A percentile compares a stretch with the other conserved stretches of the same genome.
Conservation (phyloP, 2,113 vertebrate genomes). For the Spizaetus ornatus region DNA sequence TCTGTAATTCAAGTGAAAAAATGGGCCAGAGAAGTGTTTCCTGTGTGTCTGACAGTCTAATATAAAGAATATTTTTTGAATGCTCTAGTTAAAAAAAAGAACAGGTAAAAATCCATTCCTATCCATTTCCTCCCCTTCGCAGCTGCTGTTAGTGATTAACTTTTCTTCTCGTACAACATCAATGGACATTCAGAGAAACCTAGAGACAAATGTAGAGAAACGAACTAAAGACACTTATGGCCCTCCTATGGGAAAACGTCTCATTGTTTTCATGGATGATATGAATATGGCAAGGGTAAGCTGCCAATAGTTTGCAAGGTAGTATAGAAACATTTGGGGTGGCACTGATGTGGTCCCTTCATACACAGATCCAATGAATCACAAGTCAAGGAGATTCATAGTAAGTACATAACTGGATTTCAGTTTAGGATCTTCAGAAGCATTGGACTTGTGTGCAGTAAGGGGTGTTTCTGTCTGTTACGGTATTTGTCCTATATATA, state of each 20-base stretch:
- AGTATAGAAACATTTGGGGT: neutral
- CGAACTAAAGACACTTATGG: slow-evolving; percentile 90
- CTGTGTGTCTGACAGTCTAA: neutral
- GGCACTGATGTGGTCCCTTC: neutral
- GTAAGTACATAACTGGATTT: neutral
- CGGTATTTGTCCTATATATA: neutral
- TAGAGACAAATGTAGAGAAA: slow-evolving; percentile 93
- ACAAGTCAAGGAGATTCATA: neutral
- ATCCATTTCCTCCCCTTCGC: neutral
- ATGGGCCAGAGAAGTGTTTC: neutral
- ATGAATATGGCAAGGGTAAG: slow-evolving; percentile 95
- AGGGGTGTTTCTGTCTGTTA: neutral
- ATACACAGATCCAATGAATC: neutral
- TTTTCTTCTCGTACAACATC: slow-evolving; percentile 96
- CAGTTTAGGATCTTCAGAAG: neutral
- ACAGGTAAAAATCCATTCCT: neutral
- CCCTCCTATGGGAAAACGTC: slow-evolving; percentile 88
- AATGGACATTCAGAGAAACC: slow-evolving; percentile 90
- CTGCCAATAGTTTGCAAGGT: neutral
- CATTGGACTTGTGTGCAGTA: neutral
- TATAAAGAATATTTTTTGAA: neutral
- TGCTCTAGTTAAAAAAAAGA: neutral
- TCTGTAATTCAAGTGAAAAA: neutral
- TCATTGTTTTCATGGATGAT: slow-evolving; percentile 94
- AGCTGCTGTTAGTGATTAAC: slow-evolving; percentile 86